Base-by-base conservation (phyloP, 2,113 vertebrate species). In the Ochotona princeps region DNA sequence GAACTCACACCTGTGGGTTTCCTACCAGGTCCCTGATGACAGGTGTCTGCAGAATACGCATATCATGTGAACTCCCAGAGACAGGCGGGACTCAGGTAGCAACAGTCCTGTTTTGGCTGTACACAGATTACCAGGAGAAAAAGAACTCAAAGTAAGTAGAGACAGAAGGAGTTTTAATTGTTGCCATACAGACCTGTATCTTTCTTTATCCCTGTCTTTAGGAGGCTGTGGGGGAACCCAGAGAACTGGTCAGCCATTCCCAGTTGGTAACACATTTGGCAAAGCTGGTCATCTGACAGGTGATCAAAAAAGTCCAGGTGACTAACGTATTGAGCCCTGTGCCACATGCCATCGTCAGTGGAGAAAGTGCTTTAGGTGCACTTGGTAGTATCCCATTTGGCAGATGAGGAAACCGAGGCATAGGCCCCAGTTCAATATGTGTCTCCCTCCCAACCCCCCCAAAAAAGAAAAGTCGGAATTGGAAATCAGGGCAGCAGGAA, bases 281-380 rank as follows among this genome's bases (percentile, higher is more conserved):
- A n/a, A n/a, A n/a, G n/a, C 57, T 90, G 21, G 32, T 90, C 2
- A 14, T 20, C 84, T 93, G 87, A 72, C 69, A 83, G 91, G 86
- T 60, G 86, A 86, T 51, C 21, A 8, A 32, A 38, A 20, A 26
- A 73, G 28, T 26, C 38, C 25, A 70, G 30, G 49, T 74, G 60
- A 28, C 25, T 72, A 9, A 79, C n/a, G 35, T 38, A 76, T 11
- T 47, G 61, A 82, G 23, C 17, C 30, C 30, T 2, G 1, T 60
- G 30, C 28, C 38, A 2, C 8, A 25, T 72, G n/a, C 67, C 30
- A 0, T 20, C 30, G 0, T 20, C 10, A 12, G 28, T 4, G 13
- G 32, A 38, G 69, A 61, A 63, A 28, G 54, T 35, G n/a, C 32
- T 49, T 35, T 35, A 3, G 0, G 14, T 25, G 4, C 15, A 54